Base-by-base conservation (phyloP, 2,113 vertebrate species). In the Butorides virescens region DNA sequence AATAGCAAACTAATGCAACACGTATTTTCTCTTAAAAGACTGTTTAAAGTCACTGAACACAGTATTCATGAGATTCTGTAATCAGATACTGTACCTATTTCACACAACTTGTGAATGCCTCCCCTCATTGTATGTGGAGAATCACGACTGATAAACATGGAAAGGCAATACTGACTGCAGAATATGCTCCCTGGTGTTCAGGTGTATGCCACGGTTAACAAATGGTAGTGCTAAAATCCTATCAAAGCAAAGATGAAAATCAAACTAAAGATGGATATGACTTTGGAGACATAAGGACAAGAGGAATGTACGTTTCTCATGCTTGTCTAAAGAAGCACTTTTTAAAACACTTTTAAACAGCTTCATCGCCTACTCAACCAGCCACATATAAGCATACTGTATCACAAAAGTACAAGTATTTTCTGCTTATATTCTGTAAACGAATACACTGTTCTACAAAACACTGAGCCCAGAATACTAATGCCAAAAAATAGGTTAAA, bases 61-160 rank as follows among this genome's bases (percentile, higher is more conserved):
- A 30, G 25, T 7, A 29, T 30, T 55, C 34, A 46, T 6, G n/a
- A 65, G 46, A 87, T 68, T 62, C 73, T 62, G 15, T 23, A 58
- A 93, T 50, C 36, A 94, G 75, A 70, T 39, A 47, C 26, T 29
- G 37, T 12, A 62, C 27, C 61, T 71, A 52, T 47, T 80, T 58
- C 58, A 62, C 62, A 66, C 17, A 76, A 72, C n/a, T 42, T 61
- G 49, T 26, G 37, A 87, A 74, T 75, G 70, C 26, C n/a, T 85
- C 46, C 32, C 26, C 12, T 46, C 22, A 0, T 5, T 32, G 26
- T 44, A 19, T 0, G 0, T 3, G 25, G 23, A 73, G 11, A 66
- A 46, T 26, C 30, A 11, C 1, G 7, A 30, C 68, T 46, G 88
- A 92, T 67, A 66, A 78, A 50, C 62, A 66, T 3, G 34, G 62